Conservation (phyloP, 2,888 invertebrate genomes). For the Diabrotica balteata region DNA sequence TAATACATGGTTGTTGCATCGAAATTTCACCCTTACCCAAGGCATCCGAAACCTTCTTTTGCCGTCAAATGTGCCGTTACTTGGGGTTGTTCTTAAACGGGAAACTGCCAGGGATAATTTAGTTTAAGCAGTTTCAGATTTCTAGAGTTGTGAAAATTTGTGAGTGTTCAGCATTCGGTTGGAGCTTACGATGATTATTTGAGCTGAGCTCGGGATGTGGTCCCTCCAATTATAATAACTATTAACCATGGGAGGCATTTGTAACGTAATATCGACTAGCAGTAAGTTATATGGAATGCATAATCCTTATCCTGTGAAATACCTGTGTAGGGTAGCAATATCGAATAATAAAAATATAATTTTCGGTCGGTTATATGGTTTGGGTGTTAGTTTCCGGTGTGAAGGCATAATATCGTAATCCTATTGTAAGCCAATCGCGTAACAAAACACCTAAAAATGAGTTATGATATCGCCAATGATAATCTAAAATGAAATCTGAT, state of each 20-base stretch:
- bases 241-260: slow-evolving; percentile 15
- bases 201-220: slow-evolving; percentile 1
- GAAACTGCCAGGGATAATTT: slow-evolving; percentile 28
- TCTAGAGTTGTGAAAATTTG: slow-evolving; percentile 30
- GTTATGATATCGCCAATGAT: no score
- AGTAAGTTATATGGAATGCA: slow-evolving; percentile 22
- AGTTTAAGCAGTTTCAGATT: slow-evolving; percentile 36
- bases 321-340: no score
- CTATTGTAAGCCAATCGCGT: no score
- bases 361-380: no score
- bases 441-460: no score
- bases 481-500: no score
- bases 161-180: slow-evolving; percentile 23
- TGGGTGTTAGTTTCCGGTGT: no score
- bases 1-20: no score
- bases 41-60: slow-evolving; percentile 3
- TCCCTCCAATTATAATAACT: slow-evolving; percentile 21
- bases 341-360: no score
- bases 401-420: no score
- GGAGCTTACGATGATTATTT: slow-evolving; percentile 24
- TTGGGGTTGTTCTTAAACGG: slow-evolving; percentile 8
- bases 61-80: neutral
- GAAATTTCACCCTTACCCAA: no score
- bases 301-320: neutral
- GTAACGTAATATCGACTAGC: slow-evolving; percentile 18